These are phyloP conservation scores for Ornithoptera alexandrae DNA, from an alignment of 2,888 invertebrate species.

Conservation along the genomic window DNA sequence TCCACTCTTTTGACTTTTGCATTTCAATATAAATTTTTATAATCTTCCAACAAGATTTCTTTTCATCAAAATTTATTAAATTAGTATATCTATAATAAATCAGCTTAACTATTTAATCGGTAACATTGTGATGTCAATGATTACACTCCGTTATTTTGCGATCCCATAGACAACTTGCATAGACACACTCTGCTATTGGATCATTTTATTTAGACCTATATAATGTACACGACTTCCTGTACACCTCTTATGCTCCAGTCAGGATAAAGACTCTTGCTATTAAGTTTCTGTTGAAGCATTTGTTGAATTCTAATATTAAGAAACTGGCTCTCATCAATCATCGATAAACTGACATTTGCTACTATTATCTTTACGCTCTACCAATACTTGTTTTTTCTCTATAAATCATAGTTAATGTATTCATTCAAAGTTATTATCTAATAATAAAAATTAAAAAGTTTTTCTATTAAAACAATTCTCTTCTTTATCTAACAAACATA, in stretches of 20 bases:
- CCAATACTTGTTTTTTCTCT: background rate
- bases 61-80: slow-evolving; percentile 43
- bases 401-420: slow-evolving; percentile 1
- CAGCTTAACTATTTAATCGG: slow-evolving; percentile 63
- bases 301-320: background rate
- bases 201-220: background rate
- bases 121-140: slow-evolving; percentile 53
- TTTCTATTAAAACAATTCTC: slow-evolving; percentile 21
- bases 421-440: background rate
- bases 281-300: background rate
- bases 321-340: background rate
- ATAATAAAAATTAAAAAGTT: slow-evolving; percentile 14
- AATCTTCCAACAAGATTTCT: slow-evolving; percentile 42
- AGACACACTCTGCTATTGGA: background rate
- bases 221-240: background rate
- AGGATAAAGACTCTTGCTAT: background rate
- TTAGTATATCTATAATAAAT: slow-evolving; percentile 46
- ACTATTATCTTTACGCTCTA: background rate
- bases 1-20: slow-evolving; percentile 57
- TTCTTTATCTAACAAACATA: background rate
- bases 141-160: slow-evolving; percentile 25
- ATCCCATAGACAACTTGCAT: background rate
- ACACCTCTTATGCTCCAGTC: background rate
- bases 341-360: background rate
- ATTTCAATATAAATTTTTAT: slow-evolving; percentile 31